phyloP scores from a whole-genome alignment of 2,113 vertebrate species.

The Cyanoliseus patagonus region DNA sequence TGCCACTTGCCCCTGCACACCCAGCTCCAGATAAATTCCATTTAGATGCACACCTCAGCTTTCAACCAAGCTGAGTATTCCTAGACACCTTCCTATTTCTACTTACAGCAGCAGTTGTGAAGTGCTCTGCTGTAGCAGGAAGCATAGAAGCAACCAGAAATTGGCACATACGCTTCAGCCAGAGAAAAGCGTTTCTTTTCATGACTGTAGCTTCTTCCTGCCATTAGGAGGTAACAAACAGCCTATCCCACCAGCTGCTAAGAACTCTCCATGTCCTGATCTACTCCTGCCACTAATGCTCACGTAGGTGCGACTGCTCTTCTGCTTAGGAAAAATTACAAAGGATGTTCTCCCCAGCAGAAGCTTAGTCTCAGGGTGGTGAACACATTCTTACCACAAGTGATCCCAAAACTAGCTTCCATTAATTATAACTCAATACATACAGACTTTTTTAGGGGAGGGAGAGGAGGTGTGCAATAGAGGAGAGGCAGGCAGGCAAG shows the following conservation, averaged over 20 bases:
- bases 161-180: fast-evolving
- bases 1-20: fast-evolving
- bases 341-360: not conserved
- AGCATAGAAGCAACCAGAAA: not conserved
- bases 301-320: fast-evolving
- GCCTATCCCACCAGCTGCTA: not conserved
- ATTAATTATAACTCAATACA: not conserved
- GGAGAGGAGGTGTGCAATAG: not conserved
- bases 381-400: not conserved
- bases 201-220: not conserved
- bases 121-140: not conserved
- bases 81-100: fast-evolving
- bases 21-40: not conserved
- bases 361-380: not conserved
- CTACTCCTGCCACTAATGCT: fast-evolving
- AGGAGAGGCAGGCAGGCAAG: not conserved
- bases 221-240: not conserved
- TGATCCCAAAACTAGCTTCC: not conserved
- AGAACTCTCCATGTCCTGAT: not conserved
- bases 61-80: fast-evolving
- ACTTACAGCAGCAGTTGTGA: not conserved
- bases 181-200: not conserved
- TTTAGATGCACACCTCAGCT: not conserved
- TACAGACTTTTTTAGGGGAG: not conserved
- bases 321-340: not conserved